Evolutionary conservation across 2,797 vertebrate genomes (phyloP), one percentile per base, ranked within the genome.

Genomic region (Chiroxiphia lanceolata): DNA sequence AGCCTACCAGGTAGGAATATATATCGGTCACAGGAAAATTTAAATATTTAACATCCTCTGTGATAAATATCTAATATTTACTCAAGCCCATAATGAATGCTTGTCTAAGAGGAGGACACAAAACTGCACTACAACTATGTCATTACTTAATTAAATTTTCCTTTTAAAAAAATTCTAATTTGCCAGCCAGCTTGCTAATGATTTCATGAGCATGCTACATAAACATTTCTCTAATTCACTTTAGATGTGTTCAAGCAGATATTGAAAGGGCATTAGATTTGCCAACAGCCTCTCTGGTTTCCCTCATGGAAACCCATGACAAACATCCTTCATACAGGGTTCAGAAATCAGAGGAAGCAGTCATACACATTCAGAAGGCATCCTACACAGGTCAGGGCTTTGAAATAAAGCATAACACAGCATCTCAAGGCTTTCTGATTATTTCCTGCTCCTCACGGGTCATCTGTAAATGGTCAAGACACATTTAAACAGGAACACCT

Each of bases 101-200:
- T 89, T 91, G 77, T 95, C 71, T 85, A 51, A 57, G 45, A 89
- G 18, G 20, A 96, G 59, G 71, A 85, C 79, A 93, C 56, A 79
- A 91, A 95, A 77, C 64, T 19, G 40, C 70, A 83, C 53, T 72
- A 95, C 56, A 95, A 78, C 47, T 92, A 76, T 94, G 86, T 57
- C 83, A 93, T 95, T 96, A 94, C 71, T 94, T 96, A 97, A 97
- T 96, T 96, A 96, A 72, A 93, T 67, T 93, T 96, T 92, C 57
- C 38, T 48, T 93, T 90, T 77, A 12, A 68, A 25, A 92, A 90
- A 96, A 75, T 89, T 91, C 69, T 94, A 74, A 94, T 96, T 95
- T 90, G 72, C 64, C 94, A 95, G 71, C 38, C 84, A 94, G 83
- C 67, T 87, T 94, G 69, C 53, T 97, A 97, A 97, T 95, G 90